These are phyloP conservation scores for Chalcis sispes DNA, from an alignment of 2,888 invertebrate species.

Conservation along the genomic window DNA sequence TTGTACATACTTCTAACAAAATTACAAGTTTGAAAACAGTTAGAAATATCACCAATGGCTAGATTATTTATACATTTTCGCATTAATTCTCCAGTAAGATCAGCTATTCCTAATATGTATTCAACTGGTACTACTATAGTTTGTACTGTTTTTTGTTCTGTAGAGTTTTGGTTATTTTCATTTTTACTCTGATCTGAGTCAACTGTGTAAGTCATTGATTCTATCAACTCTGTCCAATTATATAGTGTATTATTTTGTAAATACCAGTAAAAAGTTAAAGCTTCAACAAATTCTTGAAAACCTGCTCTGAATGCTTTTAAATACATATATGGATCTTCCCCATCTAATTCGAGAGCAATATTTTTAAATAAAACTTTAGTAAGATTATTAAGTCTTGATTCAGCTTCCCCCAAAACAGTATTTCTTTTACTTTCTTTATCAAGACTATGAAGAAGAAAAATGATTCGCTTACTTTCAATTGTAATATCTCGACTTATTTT, in stretches of 20 bases:
- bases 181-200: conserved; percentile 47
- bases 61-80: conserved; percentile 90
- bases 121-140: conserved; percentile 77
- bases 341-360: conserved; percentile 86
- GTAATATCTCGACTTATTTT: conserved; percentile 90
- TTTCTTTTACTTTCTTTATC: conserved; percentile 79
- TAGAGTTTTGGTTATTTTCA: conserved; percentile 9
- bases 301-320: conserved; percentile 82
- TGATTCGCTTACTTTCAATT: conserved; percentile 93
- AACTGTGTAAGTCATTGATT: conserved; percentile 77
- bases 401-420: conserved; percentile 80
- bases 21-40: conserved; percentile 84
- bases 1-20: conserved; percentile 83
- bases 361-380: conserved; percentile 79
- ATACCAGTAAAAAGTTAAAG: conserved; percentile 86
- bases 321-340: conserved; percentile 84
- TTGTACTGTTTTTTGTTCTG: conserved; percentile 58
- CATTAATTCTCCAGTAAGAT: conserved; percentile 95
- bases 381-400: conserved; percentile 82
- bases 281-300: conserved; percentile 91
- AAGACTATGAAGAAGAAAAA: conserved; percentile 89
- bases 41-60: conserved; percentile 84
- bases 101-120: conserved; percentile 87
- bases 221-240: conserved; percentile 79
- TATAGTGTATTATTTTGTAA: conserved; percentile 80